Percentiles rank a stretch among this genome's conserved stretches.
phyloP scores from a whole-genome alignment of 2,888 invertebrate genomes.

The Tyria jacobaeae region DNA sequence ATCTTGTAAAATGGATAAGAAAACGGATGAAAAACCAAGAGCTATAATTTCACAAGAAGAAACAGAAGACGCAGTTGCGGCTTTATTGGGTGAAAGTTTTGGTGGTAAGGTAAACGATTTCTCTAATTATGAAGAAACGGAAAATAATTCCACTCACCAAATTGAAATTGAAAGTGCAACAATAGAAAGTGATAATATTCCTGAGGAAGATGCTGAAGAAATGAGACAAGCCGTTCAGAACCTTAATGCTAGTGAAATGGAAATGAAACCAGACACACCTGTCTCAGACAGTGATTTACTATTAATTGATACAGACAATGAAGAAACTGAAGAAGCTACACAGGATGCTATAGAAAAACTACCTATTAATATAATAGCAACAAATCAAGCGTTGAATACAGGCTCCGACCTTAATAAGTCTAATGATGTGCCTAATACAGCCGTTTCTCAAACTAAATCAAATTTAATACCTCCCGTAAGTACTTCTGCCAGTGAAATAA shows the following conservation, averaged over 20 bases:
- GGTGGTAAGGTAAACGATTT: constrained; percentile 88
- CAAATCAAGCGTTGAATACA: constrained; percentile 63
- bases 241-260: constrained; percentile 89
- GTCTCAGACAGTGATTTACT: constrained; percentile 94
- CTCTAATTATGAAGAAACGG: constrained; percentile 84
- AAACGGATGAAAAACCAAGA: constrained; percentile 91
- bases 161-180: constrained; percentile 79
- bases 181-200: constrained; percentile 85
- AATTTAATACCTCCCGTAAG: constrained; percentile 47
- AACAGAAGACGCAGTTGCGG: constrained; percentile 96
- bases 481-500: constrained; percentile 71
- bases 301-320: constrained; percentile 95
- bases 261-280: constrained; percentile 94
- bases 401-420: constrained; percentile 67
- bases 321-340: constrained; percentile 89
- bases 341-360: constrained; percentile 76
- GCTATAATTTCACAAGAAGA: constrained; percentile 96
- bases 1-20: constrained; percentile 82
- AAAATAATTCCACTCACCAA: constrained; percentile 71
- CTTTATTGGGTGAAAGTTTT: constrained; percentile 94
- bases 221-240: constrained; percentile 94
- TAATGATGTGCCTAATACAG: constrained; percentile 61
- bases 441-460: constrained; percentile 77
- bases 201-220: constrained; percentile 92
- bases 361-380: constrained; percentile 73